Conservation (phyloP, 2,888 invertebrate genomes). For the Miltochrista miniata region DNA sequence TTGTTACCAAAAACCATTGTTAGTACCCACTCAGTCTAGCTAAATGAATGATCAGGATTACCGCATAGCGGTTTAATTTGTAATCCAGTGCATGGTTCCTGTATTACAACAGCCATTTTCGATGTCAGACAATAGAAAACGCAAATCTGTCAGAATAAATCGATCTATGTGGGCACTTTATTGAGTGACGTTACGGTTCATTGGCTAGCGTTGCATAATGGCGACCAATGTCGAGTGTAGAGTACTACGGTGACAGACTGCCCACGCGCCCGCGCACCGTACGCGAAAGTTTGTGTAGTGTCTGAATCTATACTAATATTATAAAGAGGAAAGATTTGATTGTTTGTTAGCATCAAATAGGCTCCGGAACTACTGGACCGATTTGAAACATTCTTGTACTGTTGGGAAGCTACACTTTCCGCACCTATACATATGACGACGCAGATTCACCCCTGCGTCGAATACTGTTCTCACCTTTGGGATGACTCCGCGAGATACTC, state of each 20-base stretch:
- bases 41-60: background rate
- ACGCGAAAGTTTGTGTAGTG: background rate
- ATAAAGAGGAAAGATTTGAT: too few species aligned
- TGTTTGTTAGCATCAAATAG: too few species aligned
- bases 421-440: too few species aligned
- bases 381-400: too few species aligned
- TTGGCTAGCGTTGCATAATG: constrained; percentile 28
- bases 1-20: too few species aligned
- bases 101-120: constrained; percentile 14
- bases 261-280: background rate
- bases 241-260: constrained; percentile 10
- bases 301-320: too few species aligned
- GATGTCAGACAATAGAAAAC: constrained; percentile 25
- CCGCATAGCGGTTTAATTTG: background rate
- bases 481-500: too few species aligned
- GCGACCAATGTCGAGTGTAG: constrained; percentile 11
- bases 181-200: constrained; percentile 33
- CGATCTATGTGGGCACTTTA: constrained; percentile 21
- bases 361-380: too few species aligned
- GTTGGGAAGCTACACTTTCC: too few species aligned
- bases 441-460: too few species aligned
- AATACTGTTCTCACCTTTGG: too few species aligned
- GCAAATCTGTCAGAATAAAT: constrained; percentile 25
- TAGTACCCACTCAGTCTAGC: too few species aligned
- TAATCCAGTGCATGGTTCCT: background rate